Evolutionary conservation across 2,888 invertebrate genomes (phyloP).

Genomic region (Tuta absoluta): DNA sequence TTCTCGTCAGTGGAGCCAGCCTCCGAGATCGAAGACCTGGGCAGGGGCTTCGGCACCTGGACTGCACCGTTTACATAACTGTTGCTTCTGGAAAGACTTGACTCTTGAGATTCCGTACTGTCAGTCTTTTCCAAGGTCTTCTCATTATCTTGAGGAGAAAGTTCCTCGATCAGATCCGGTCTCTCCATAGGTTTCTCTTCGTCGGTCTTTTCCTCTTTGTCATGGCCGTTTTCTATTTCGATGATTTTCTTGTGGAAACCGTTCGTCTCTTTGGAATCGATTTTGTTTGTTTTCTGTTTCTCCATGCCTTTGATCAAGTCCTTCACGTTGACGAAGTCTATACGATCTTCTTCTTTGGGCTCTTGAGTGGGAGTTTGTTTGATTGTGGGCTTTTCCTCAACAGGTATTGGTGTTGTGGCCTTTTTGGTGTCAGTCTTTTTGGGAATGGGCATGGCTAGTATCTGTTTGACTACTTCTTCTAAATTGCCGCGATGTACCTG

Average conservation of each 20-base stretch:
- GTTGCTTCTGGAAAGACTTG: conserved; percentile 64
- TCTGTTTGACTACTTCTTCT: conserved; percentile 70
- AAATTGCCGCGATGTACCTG: conserved; percentile 83
- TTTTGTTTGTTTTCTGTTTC: conserved; percentile 60
- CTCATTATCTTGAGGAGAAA: conserved; percentile 28
- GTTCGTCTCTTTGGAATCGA: conserved; percentile 62
- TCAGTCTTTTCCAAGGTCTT: conserved; percentile 54
- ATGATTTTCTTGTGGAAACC: conserved; percentile 66
- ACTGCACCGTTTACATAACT: conserved; percentile 68
- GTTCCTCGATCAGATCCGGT: conserved; percentile 36
- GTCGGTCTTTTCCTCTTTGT: conserved; percentile 35
- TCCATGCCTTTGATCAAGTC: conserved; percentile 84
- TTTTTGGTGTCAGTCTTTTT: conserved; percentile 64
- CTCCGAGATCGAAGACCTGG: conserved; percentile 89
- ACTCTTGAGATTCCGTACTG: conserved; percentile 62
- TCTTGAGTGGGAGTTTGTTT: conserved; percentile 53
- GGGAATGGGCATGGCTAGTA: conserved; percentile 69
- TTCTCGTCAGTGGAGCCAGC: conserved; percentile 77
- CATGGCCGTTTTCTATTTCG: conserved; percentile 64
- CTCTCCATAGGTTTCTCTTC: conserved; percentile 28
- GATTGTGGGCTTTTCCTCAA: conserved; percentile 52
- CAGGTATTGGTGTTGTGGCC: conserved; percentile 46
- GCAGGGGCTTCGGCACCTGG: conserved; percentile 89
- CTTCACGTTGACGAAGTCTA: conserved; percentile 81
- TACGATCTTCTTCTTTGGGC: conserved; percentile 72